A percentile compares a stretch with the other conserved stretches of the same genome.
These are phyloP conservation scores for Anolis sagrei DNA, from an alignment of 2,113 vertebrate genomes.

Conservation along the genomic window DNA sequence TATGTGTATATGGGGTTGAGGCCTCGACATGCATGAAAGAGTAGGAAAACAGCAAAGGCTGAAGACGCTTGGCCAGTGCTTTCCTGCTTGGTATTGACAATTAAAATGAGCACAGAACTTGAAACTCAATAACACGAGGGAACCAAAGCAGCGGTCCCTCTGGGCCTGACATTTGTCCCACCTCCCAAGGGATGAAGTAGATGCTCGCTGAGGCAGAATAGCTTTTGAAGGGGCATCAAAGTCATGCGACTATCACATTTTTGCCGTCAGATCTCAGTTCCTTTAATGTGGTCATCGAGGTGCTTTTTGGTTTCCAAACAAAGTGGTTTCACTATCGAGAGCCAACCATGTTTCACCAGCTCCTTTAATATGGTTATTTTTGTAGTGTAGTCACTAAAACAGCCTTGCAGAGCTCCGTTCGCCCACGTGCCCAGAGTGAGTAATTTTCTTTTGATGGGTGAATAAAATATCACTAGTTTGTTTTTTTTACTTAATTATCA, in stretches of 20 bases:
- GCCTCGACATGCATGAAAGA: no score
- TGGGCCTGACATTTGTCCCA: not conserved
- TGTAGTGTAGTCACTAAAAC: slow-evolving; percentile 73
- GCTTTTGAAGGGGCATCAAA: not conserved
- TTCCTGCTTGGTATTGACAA: no score
- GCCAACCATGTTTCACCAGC: slow-evolving; percentile 65
- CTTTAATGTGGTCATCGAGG: rapidly evolving
- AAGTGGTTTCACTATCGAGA: slow-evolving; percentile 33
- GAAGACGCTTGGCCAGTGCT: no score
- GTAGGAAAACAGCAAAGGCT: no score
- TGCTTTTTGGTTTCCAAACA: slow-evolving; percentile 18
- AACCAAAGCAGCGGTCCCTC: not conserved
- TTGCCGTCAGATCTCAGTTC: not conserved
- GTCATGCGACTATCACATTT: not conserved
- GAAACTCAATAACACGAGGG: not conserved
- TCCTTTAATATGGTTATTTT: slow-evolving; percentile 67
- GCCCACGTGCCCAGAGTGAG: slow-evolving; percentile 71
- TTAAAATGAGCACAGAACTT: no score
- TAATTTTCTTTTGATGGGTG: slow-evolving; percentile 76
- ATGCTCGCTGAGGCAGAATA: not conserved
- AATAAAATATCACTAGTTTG: slow-evolving; percentile 70
- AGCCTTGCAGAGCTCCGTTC: slow-evolving; percentile 69
- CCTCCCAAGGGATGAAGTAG: not conserved
- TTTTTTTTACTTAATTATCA: slow-evolving; percentile 38
- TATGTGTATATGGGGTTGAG: no score